Evolutionary conservation across 2,113 vertebrate genomes (phyloP), one percentile per base, ranked within the genome.

Genomic region (Aphyosemion australe): DNA sequence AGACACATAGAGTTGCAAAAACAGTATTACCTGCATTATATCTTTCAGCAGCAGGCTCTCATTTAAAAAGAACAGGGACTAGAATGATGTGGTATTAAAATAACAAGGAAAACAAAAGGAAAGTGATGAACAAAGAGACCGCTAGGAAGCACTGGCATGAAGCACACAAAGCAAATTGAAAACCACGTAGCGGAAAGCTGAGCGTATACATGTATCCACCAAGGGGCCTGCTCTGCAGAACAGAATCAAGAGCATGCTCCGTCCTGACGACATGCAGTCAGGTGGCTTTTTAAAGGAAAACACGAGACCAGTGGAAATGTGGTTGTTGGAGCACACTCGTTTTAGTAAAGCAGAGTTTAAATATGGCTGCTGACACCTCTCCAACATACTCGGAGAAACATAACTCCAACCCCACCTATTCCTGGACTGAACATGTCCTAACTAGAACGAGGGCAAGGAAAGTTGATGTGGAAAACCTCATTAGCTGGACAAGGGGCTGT

Each of bases 151-250:
- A 50, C 9, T 20, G 2, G 26, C 43, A 42, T 64, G 21, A 64
- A 64, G 32, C 34, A 12, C 37, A 51, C 20, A 51, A 26, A 42
- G 56, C 41, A 63, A 63, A 51, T 50, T 16, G 19, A 3, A 15
- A 42, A 21, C 48, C 12, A 20, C 41, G 19, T 12, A 18, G 14
- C 31, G 42, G 26, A 47, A 47, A 12, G 31, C 4, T 58, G 12
- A 46, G 20, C 45, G 3, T 19, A 20, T 37, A 7, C 20, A 42
- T n/a, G 49, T 26, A 13, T 43, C 21, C 20, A 18, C 37, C 5
- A 41, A 60, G 26, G 57, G 6, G 14, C 12, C 42, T 46, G 16
- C 45, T 18, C 26, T 37, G 18, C 31, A 46, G 5, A 55, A 12
- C 14, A 10, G n/a, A 65, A 32, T 64, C 37, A 18, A 31, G 19